Conservation (phyloP, 2,888 invertebrate genomes). For the Troglohyphantes excavatus region DNA sequence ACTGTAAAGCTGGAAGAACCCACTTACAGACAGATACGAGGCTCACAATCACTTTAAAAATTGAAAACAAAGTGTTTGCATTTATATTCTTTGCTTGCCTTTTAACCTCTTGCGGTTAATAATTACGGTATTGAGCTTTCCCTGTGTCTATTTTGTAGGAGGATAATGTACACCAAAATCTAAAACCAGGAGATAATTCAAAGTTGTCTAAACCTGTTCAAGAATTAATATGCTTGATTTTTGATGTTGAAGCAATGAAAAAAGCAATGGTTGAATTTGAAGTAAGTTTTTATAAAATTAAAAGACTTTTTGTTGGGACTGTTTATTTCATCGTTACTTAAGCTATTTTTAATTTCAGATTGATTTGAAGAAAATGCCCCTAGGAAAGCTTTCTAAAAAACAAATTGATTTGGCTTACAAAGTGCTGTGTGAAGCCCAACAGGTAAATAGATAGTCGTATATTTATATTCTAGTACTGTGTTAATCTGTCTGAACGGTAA, state of each 20-base stretch:
- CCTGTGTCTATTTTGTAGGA: conserved; percentile 30
- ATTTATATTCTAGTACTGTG: not conserved
- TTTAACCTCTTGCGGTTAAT: too few species aligned
- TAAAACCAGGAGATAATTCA: conserved; percentile 84
- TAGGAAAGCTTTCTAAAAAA: conserved; percentile 95
- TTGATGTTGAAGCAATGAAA: conserved; percentile 96
- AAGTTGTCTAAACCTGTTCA: conserved; percentile 90
- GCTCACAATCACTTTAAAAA: too few species aligned
- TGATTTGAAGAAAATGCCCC: conserved; percentile 98
- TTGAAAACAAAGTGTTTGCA: too few species aligned
- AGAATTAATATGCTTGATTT: conserved; percentile 91
- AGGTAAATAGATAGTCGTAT: conserved; percentile 50
- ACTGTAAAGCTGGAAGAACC: conserved; percentile 55
- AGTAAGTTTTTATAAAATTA: conserved; percentile 83
- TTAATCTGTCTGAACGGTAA: too few species aligned
- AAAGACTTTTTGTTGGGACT: not conserved
- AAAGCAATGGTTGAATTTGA: conserved; percentile 96
- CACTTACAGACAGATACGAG: conserved; percentile 69
- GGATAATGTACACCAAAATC: not conserved
- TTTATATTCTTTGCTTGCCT: too few species aligned
- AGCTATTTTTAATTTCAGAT: conserved; percentile 83
- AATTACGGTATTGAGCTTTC: too few species aligned
- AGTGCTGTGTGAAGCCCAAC: conserved; percentile 86
- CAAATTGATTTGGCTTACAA: conserved; percentile 93
- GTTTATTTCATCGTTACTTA: not conserved